Base-by-base conservation (phyloP, 2,888 invertebrate genomes). In the Bugula neritina region DNA sequence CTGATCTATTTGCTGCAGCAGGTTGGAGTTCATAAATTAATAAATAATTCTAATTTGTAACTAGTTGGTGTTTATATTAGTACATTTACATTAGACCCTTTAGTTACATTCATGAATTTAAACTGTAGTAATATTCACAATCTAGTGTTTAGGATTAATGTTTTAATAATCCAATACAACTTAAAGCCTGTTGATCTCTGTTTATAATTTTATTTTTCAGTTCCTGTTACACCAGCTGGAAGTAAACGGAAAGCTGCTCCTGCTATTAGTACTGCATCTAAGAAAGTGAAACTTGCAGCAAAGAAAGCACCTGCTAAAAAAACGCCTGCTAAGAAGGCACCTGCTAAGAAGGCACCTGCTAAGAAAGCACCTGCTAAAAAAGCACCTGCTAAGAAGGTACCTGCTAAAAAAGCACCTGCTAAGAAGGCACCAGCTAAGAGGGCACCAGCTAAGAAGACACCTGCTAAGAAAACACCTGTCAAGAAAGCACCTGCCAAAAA, bases 281-380 rank as follows among this genome's bases (percentile, higher is more conserved):
- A 63, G n/a, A 63, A 63, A 31, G 5, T 31, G 27, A 63, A 63
- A 63, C 31, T 31, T 5, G 13, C 29, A 13, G n/a, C 63, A 2
- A 63, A 63, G n/a, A 31, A 3, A 63, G 63, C 29, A 63, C 27
- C 63, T 25, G 31, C 27, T 63, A 63, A 63, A 27, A 31, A 29
- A n/a, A 63, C 31, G n/a, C 27, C 31, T 5, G 31, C 31, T n/a
- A 63, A 25, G 31, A 63, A 63, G 31, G 3, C 63, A 29, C n/a
- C 31, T 27, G 63, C 31, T 34, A 63, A 63, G 31, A 63, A 63
- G 31, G n/a, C 63, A 63, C 63, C 63, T 10, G 63, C 63, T 27
- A 63, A 63, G 31, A 63, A 63, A 31, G n/a, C 63, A 63, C 63
- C 63, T 34, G 63, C 31, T 27, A 31, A 63, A 10, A 63, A 63